Conservation (phyloP, 2,888 invertebrate genomes). For the Subacronicta megacephala region DNA sequence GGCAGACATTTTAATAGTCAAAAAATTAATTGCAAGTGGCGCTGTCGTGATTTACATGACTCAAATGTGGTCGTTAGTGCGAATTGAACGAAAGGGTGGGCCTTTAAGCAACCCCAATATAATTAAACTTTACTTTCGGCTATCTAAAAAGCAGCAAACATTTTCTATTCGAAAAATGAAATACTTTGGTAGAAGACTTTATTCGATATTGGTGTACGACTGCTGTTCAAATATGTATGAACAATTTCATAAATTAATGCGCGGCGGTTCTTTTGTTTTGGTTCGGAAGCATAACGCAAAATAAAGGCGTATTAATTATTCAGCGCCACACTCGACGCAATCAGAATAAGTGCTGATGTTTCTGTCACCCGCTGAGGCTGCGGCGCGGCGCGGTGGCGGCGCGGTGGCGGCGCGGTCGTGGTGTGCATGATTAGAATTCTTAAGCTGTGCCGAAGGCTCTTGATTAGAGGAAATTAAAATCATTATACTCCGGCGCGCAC, state of each 20-base stretch:
- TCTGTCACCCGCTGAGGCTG: constrained; percentile 82
- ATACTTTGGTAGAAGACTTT: constrained; percentile 27
- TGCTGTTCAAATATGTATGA: constrained; percentile 59
- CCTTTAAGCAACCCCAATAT: constrained; percentile 75
- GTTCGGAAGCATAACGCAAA: constrained; percentile 76
- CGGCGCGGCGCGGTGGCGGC: constrained; percentile 60
- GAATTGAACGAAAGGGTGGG: constrained; percentile 81
- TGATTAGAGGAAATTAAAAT: constrained; percentile 90
- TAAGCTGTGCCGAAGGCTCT: constrained; percentile 88
- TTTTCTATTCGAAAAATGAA: constrained; percentile 41
- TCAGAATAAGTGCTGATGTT: constrained; percentile 90
- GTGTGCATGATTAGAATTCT: constrained; percentile 89
- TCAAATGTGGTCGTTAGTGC: constrained; percentile 85
- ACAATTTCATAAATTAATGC: constrained; percentile 81
- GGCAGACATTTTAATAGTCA: constrained; percentile 70
- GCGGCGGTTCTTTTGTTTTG: constrained; percentile 81
- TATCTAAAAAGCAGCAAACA: constrained; percentile 62
- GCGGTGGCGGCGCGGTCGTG: constrained; percentile 66
- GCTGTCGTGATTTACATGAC: constrained; percentile 81
- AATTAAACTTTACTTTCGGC: constrained; percentile 78
- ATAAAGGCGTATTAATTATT: constrained; percentile 89
- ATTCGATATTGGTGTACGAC: constrained; percentile 30
- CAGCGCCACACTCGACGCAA: constrained; percentile 89
- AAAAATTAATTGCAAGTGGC: constrained; percentile 87
- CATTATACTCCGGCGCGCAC: constrained; percentile 86